A percentile compares a stretch with the other conserved stretches of the same genome.
phyloP scores from a whole-genome alignment of 1,140 invertebrate genomes.

The Drosophila sproati region DNA sequence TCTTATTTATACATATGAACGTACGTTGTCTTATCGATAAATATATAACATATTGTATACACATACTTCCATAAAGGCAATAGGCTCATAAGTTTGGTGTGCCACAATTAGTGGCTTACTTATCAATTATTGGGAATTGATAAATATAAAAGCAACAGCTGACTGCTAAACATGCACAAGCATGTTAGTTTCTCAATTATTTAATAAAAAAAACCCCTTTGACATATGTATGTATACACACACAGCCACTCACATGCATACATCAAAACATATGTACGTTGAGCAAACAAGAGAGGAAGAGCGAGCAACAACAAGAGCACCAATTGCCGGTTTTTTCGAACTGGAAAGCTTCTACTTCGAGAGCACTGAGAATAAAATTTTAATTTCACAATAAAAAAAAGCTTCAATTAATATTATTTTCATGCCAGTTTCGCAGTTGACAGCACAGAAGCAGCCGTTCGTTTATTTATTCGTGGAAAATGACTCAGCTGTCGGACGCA shows the following conservation, averaged over 20 bases:
- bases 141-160: background rate
- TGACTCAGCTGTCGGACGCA: constrained; percentile 68
- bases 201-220: background rate
- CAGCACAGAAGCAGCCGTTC: constrained; percentile 20
- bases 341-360: constrained; percentile 46
- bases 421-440: constrained; percentile 5
- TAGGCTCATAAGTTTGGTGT: background rate
- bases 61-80: background rate
- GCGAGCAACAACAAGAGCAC: constrained; percentile 3
- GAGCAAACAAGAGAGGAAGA: background rate
- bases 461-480: constrained; percentile 37
- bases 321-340: constrained; percentile 47
- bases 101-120: background rate
- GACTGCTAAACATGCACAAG: background rate
- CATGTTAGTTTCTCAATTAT: background rate
- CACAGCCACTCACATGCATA: background rate
- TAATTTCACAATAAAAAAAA: constrained; percentile 62
- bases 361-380: background rate
- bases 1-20: too few relatives aligned
- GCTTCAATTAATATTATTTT: background rate
- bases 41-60: background rate
- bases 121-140: background rate
- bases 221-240: background rate
- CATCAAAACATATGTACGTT: background rate
- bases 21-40: background rate